Evolutionary conservation across 2,113 vertebrate species (phyloP).

Genomic region (Calidris pygmaea): DNA sequence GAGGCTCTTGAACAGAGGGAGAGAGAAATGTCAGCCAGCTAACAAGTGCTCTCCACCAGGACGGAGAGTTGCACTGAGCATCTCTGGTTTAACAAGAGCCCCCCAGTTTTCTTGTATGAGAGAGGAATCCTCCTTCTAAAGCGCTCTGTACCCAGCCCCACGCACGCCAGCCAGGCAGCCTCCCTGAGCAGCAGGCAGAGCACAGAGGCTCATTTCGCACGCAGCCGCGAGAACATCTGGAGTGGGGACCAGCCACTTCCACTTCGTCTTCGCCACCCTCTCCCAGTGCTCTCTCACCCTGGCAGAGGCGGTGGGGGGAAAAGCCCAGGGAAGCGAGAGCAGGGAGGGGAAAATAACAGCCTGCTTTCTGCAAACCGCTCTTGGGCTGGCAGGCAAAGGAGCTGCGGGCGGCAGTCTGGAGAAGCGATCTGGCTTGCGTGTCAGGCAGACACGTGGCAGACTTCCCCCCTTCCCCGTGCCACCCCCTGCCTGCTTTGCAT

Average conservation of each 20-base stretch:
- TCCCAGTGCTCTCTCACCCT: background rate
- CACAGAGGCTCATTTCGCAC: background rate
- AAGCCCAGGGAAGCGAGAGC: background rate
- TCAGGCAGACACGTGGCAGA: background rate
- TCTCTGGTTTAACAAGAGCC: background rate
- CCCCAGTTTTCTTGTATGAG: background rate
- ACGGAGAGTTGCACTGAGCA: background rate
- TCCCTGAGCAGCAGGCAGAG: background rate
- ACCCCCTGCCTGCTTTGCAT: background rate
- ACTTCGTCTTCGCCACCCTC: background rate
- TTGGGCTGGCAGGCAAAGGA: background rate
- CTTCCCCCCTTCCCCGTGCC: background rate
- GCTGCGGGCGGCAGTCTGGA: background rate
- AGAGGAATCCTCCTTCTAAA: background rate
- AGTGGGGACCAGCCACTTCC: accelerated
- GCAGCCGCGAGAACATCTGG: background rate
- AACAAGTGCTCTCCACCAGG: background rate
- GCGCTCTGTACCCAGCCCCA: background rate
- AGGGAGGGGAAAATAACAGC: background rate
- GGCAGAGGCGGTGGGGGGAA: background rate
- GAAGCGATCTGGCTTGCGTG: background rate
- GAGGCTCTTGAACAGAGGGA: background rate
- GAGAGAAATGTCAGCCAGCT: conserved; percentile 1
- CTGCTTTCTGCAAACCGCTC: background rate
- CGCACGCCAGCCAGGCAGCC: accelerated